These are phyloP conservation scores for Drosophila albomicans DNA, from an alignment of 1,140 invertebrate genomes.

Conservation along the genomic window DNA sequence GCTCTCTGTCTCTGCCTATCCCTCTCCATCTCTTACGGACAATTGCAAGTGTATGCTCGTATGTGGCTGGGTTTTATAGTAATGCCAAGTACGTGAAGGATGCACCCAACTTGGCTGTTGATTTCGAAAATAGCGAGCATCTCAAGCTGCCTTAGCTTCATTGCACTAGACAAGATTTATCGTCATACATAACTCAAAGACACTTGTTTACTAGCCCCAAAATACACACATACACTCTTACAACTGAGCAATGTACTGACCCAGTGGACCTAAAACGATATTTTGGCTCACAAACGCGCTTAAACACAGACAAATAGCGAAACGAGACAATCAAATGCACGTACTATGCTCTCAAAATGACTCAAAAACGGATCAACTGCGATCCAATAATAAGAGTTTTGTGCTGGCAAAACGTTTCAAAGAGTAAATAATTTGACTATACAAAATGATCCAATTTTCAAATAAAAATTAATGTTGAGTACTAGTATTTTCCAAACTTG, in stretches of 20 bases:
- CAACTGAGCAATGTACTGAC: background rate
- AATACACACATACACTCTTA: background rate
- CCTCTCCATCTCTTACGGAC: background rate
- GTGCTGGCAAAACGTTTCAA: too few relatives aligned
- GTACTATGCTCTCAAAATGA: too few relatives aligned
- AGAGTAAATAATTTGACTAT: too few relatives aligned
- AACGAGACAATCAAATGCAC: too few relatives aligned
- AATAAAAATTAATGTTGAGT: too few relatives aligned
- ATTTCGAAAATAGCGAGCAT: conserved; percentile 37
- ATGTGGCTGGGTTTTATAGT: conserved; percentile 42
- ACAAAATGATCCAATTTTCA: too few relatives aligned
- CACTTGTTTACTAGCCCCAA: conserved; percentile 42
- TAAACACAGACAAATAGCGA: too few relatives aligned
- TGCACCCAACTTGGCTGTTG: conserved; percentile 44
- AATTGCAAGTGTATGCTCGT: background rate
- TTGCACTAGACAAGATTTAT: conserved; percentile 54
- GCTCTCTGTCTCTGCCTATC: background rate
- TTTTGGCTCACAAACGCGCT: too few relatives aligned
- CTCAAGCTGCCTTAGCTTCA: conserved; percentile 14
- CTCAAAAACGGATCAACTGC: too few relatives aligned
- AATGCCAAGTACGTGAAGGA: conserved; percentile 56
- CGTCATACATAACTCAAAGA: conserved; percentile 50
- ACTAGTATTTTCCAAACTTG: too few relatives aligned
- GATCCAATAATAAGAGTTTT: too few relatives aligned
- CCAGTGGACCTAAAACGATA: too few relatives aligned